Conservation (phyloP, 2,888 invertebrate species). For the Gymnosoma rotundatum region DNA sequence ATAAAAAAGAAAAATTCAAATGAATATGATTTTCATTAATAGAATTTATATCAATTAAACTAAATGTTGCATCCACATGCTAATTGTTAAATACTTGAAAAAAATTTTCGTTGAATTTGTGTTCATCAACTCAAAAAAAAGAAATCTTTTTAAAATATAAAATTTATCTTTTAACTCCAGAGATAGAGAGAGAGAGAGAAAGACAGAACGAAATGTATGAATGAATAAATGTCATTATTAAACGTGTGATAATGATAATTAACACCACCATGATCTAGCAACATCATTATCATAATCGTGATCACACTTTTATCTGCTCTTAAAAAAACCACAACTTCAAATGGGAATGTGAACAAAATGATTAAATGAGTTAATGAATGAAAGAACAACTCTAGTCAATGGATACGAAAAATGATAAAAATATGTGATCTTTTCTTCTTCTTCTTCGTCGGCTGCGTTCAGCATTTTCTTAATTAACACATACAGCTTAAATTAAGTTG, state of each 20-base stretch:
- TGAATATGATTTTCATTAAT: conserved; percentile 37
- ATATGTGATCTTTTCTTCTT: conserved; percentile 47
- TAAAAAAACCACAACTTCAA: conserved; percentile 40
- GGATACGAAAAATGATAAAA: conserved; percentile 25
- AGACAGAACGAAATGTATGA: conserved; percentile 29
- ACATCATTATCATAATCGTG: conserved; percentile 45
- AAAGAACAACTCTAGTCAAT: conserved; percentile 7
- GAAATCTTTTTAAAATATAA: not conserved
- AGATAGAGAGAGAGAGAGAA: not conserved
- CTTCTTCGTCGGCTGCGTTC: not conserved
- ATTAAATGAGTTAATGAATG: conserved; percentile 16
- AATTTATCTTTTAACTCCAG: conserved; percentile 2
- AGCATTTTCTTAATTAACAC: conserved; percentile 53
- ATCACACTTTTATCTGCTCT: conserved; percentile 51
- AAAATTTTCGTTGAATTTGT: conserved; percentile 4
- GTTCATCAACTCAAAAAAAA: not conserved
- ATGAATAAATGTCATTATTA: conserved; percentile 50
- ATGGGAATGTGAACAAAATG: conserved; percentile 46
- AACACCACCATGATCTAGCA: conserved; percentile 21
- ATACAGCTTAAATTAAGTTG: conserved; percentile 48
- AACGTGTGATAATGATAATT: conserved; percentile 16
- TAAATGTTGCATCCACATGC: conserved; percentile 66
- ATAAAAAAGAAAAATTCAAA: conserved; percentile 1
- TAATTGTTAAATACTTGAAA: conserved; percentile 58
- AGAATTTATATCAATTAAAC: conserved; percentile 61